Evolutionary conservation across 1,140 invertebrate genomes (phyloP).

Genomic region (Lepidurus packardi): DNA sequence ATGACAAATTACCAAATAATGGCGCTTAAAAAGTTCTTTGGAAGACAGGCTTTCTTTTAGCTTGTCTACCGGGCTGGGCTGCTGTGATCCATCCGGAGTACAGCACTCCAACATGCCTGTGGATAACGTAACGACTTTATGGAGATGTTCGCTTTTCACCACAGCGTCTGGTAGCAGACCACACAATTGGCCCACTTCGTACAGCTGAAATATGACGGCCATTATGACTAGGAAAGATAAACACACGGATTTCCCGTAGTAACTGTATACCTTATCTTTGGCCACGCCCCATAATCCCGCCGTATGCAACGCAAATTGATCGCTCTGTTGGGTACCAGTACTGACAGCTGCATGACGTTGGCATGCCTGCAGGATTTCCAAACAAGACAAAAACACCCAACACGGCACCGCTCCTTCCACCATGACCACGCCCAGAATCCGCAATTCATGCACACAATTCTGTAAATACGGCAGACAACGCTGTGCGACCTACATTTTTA

Average conservation of each 20-base stretch:
- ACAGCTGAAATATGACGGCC: slow-evolving; percentile 55
- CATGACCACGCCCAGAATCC: slow-evolving; percentile 65
- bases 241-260: slow-evolving; percentile 33
- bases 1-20: slow-evolving; percentile 63
- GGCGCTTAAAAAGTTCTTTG: slow-evolving; percentile 78
- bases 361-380: slow-evolving; percentile 74
- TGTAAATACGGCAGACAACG: slow-evolving; percentile 79
- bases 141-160: slow-evolving; percentile 77
- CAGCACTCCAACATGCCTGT: slow-evolving; percentile 47
- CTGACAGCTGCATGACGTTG: slow-evolving; percentile 41
- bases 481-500: slow-evolving; percentile 62
- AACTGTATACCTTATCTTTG: slow-evolving; percentile 69
- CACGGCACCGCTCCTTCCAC: slow-evolving; percentile 79
- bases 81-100: slow-evolving; percentile 46
- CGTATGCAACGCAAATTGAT: slow-evolving; percentile 71
- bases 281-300: slow-evolving; percentile 87
- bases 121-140: slow-evolving; percentile 64
- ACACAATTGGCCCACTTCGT: slow-evolving; percentile 78
- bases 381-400: slow-evolving; percentile 86
- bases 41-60: slow-evolving; percentile 86
- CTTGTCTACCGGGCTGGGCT: slow-evolving; percentile 69
- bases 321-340: slow-evolving; percentile 25
- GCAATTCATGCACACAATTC: slow-evolving; percentile 73
- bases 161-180: slow-evolving; percentile 77
- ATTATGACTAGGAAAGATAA: slow-evolving; percentile 31